Percentiles rank a stretch among this genome's conserved stretches.
phyloP scores from a whole-genome alignment of 2,797 vertebrate genomes.

The Tarsius wallacei region DNA sequence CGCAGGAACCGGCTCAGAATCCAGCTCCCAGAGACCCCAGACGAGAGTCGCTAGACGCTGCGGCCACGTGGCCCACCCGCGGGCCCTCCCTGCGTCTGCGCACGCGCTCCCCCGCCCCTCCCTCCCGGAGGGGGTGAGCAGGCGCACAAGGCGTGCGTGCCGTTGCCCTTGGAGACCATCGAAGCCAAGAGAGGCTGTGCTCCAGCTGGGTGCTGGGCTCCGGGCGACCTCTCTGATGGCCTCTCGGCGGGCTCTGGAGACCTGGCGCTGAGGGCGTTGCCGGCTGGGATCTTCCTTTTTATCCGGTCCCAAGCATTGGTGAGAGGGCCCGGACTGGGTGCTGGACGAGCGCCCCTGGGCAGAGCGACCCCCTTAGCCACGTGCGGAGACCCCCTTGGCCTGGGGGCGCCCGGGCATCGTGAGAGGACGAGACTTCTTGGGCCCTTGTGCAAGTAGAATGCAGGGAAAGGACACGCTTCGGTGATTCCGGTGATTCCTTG shows the following conservation, averaged over 20 bases:
- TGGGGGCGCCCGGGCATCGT: neutral
- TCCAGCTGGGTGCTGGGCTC: neutral
- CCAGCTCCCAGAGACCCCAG: rapidly evolving
- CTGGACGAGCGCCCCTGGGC: neutral
- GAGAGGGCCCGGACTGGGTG: neutral
- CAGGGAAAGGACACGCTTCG: neutral
- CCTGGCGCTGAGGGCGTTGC: neutral
- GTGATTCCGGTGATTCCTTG: neutral
- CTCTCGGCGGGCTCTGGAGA: neutral
- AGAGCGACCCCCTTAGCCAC: neutral
- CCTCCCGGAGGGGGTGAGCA: neutral
- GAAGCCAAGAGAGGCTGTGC: neutral
- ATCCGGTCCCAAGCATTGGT: neutral
- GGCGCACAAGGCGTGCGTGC: rapidly evolving
- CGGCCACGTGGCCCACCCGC: neutral
- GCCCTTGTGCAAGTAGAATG: slow-evolving; percentile 34
- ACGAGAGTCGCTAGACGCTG: rapidly evolving
- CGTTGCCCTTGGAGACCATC: neutral
- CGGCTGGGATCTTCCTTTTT: neutral
- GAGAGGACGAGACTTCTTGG: neutral
- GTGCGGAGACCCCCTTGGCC: rapidly evolving
- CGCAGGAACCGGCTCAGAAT: rapidly evolving
- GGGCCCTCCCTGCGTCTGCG: neutral
- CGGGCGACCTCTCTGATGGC: neutral
- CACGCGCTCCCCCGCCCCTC: rapidly evolving